Conservation (phyloP, 2,113 vertebrate species). For the Microcebus lehilahytsara region DNA sequence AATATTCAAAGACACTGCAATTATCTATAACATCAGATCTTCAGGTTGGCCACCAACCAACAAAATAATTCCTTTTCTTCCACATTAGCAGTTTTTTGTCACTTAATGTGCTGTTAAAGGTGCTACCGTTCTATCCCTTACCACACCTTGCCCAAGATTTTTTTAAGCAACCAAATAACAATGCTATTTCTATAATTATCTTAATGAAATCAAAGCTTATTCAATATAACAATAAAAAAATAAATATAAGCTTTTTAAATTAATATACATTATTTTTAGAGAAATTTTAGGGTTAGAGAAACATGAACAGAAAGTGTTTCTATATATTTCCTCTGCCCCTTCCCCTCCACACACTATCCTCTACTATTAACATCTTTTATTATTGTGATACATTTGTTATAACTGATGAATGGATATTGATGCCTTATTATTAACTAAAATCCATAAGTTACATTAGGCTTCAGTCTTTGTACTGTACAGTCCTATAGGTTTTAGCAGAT, state of each 20-base stretch:
- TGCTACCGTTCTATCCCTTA: not conserved
- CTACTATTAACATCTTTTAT: not conserved
- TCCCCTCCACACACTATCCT: too few relatives aligned
- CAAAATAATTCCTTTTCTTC: not conserved
- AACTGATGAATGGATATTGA: not conserved
- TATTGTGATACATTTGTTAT: not conserved
- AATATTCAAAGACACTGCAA: not conserved
- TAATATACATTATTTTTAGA: not conserved
- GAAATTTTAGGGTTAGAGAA: not conserved
- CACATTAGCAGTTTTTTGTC: not conserved
- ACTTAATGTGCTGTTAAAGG: not conserved
- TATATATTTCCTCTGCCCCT: not conserved
- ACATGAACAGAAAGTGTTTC: not conserved
- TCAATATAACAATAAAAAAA: not conserved
- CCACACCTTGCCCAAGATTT: not conserved
- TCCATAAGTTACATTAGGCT: not conserved
- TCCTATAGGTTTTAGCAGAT: not conserved
- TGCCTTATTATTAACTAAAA: not conserved
- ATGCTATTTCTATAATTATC: not conserved
- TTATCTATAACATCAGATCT: not conserved
- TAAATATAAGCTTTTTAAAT: not conserved
- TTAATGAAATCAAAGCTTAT: conserved; percentile 12
- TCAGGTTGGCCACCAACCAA: not conserved
- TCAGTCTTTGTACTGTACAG: not conserved
- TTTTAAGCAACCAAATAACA: not conserved